Conservation (phyloP, 2,888 invertebrate species). For the Clepsis dumicolana region DNA sequence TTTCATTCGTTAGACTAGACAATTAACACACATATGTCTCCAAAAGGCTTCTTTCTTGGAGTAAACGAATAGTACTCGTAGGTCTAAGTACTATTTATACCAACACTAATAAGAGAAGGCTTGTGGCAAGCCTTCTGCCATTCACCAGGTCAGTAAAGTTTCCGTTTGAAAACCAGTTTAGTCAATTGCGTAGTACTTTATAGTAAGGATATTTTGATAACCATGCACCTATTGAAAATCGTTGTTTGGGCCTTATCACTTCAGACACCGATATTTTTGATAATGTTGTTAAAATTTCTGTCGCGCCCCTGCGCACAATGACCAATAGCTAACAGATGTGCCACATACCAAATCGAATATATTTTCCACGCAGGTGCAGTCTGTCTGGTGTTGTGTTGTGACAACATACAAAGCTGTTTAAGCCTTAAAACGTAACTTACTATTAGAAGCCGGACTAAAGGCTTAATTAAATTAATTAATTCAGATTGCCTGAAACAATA, state of each 20-base stretch:
- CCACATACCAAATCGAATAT: neutral
- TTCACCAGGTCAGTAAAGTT: constrained; percentile 1
- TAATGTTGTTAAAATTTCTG: neutral
- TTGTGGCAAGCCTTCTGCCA: neutral
- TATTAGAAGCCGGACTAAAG: too few species aligned
- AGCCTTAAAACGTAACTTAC: too few species aligned
- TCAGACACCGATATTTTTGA: neutral
- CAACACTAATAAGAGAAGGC: neutral
- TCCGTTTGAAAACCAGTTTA: neutral
- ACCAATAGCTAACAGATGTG: neutral
- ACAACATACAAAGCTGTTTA: too few species aligned
- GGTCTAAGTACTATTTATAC: too few species aligned
- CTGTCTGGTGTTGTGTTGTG: too few species aligned
- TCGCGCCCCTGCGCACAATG: neutral
- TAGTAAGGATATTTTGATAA: neutral
- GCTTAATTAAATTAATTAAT: too few species aligned
- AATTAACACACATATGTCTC: neutral
- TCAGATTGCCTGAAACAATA: neutral
- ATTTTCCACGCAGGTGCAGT: neutral
- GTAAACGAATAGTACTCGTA: too few species aligned
- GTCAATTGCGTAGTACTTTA: neutral
- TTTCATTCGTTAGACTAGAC: neutral
- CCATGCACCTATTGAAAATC: neutral
- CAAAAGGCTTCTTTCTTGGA: neutral
- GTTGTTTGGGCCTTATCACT: neutral